Conservation (phyloP, 2,113 vertebrate genomes). For the Mugil cephalus region DNA sequence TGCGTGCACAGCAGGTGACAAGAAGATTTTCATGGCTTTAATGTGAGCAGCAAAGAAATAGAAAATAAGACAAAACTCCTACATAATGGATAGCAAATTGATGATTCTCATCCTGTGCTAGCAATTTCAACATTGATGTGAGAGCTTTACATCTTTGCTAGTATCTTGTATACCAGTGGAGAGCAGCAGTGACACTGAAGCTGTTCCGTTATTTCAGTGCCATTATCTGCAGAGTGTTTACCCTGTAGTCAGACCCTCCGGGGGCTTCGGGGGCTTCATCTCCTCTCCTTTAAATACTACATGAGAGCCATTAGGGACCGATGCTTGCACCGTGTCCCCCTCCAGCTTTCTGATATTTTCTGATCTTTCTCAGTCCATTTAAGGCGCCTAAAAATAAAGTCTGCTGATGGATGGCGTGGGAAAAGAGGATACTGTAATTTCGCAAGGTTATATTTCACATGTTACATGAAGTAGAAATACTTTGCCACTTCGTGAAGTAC, state of each 20-base stretch:
- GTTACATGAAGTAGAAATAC: background rate
- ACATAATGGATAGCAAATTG: background rate
- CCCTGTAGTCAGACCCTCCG: background rate
- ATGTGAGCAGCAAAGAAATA: background rate
- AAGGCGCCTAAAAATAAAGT: conserved; percentile 59
- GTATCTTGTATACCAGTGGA: conserved; percentile 28
- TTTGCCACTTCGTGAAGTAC: background rate
- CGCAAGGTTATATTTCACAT: conserved; percentile 4
- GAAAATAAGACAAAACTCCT: background rate
- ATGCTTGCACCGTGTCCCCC: conserved; percentile 33
- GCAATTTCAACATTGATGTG: conserved; percentile 37
- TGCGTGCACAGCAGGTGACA: background rate
- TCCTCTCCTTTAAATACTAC: conserved; percentile 63
- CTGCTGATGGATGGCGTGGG: conserved; percentile 21
- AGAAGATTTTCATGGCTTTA: background rate
- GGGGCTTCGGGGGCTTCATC: conserved; percentile 26
- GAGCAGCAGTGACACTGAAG: conserved; percentile 24
- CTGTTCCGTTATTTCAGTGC: conserved; percentile 32
- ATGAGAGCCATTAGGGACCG: conserved; percentile 68
- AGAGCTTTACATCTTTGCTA: conserved; percentile 40
- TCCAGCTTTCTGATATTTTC: conserved; percentile 47
- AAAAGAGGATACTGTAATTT: background rate
- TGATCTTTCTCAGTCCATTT: conserved; percentile 46
- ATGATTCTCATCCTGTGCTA: background rate
- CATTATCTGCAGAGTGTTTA: conserved; percentile 73